Evolutionary conservation across 2,888 invertebrate species (phyloP).

Genomic region (Diarsia dahlii): DNA sequence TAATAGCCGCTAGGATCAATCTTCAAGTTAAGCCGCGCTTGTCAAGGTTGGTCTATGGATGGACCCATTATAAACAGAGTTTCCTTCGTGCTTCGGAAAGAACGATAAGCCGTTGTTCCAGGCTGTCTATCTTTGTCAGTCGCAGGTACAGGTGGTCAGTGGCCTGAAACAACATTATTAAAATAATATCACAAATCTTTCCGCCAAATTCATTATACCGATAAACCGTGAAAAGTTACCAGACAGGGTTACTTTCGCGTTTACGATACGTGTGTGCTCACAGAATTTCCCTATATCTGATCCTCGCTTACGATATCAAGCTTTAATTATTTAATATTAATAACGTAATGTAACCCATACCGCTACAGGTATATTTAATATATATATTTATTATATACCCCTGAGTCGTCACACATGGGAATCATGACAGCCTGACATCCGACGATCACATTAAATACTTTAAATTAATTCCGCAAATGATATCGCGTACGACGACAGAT

Average conservation of each 20-base stretch:
- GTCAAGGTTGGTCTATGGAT: no score
- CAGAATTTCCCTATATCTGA: not conserved
- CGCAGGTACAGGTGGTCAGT: no score
- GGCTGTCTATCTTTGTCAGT: no score
- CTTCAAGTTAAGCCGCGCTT: no score
- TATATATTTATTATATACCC: not conserved
- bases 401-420: constrained; percentile 14
- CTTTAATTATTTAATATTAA: constrained; percentile 48
- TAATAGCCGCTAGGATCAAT: no score
- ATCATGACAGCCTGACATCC: constrained; percentile 29
- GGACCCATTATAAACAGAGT: no score
- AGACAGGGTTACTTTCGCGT: not conserved
- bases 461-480: constrained; percentile 60
- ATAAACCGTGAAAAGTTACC: not conserved
- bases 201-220: not conserved
- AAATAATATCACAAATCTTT: not conserved
- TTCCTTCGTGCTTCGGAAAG: no score
- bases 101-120: no score
- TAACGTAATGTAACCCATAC: constrained; percentile 27
- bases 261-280: not conserved
- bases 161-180: no score
- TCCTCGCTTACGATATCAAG: constrained; percentile 2
- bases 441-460: constrained; percentile 45
- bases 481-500: constrained; percentile 40
- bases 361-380: no score